Evolutionary conservation across 1,140 invertebrate genomes (phyloP).

Genomic region (Drosophila bocki): DNA sequence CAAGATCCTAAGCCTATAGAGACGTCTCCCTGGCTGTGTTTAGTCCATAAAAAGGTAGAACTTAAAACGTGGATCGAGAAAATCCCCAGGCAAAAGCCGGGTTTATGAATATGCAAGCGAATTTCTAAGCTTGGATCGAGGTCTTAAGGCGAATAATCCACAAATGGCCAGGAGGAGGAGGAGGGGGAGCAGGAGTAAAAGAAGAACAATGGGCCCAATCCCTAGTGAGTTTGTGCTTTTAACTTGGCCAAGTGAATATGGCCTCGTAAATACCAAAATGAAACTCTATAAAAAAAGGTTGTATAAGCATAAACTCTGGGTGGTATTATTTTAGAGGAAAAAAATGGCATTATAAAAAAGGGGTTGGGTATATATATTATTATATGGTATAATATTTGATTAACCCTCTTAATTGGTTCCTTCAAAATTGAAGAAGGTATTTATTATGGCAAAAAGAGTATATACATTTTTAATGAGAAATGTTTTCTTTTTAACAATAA

Average conservation of each 20-base stretch:
- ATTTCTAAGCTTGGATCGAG: conserved; percentile 52
- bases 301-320: conserved; percentile 31
- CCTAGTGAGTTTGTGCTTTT: neutral
- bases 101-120: conserved; percentile 78
- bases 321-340: conserved; percentile 11
- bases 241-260: conserved; percentile 16
- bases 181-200: neutral
- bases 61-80: neutral
- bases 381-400: neutral
- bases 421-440: neutral
- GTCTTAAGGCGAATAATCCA: conserved; percentile 18
- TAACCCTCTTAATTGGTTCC: neutral
- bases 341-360: neutral
- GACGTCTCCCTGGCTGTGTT: conserved; percentile 46
- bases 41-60: conserved; percentile 52
- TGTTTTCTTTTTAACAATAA: too few species aligned
- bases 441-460: too few species aligned
- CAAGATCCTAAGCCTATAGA: conserved; percentile 64
- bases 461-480: too few species aligned
- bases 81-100: conserved; percentile 19
- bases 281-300: conserved; percentile 33
- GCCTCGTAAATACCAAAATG: conserved; percentile 35
- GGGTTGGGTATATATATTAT: neutral
- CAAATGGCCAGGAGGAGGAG: conserved; percentile 30
- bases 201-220: conserved; percentile 32